A percentile compares a stretch with the other conserved stretches of the same genome.
Conservation (phyloP, 2,797 vertebrate species). For the Phataginus tricuspis region DNA sequence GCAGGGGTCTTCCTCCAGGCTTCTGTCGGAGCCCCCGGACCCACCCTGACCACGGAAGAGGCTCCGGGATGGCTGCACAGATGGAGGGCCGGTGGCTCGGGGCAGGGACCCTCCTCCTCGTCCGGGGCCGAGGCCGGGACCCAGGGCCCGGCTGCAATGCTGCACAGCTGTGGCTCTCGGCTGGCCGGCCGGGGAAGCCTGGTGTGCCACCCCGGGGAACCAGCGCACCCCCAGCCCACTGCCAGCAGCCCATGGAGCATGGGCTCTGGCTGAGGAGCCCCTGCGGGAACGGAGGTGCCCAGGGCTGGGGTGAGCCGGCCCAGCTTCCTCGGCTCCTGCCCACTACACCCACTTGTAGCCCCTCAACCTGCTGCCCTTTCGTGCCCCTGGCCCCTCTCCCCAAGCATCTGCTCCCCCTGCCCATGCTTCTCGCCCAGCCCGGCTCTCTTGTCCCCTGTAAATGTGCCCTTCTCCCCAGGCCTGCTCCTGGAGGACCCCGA, state of each 20-base stretch:
- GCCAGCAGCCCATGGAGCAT: background rate
- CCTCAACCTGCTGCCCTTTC: background rate
- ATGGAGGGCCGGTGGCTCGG: background rate
- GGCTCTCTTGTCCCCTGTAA: background rate
- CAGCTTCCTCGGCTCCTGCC: too few species aligned
- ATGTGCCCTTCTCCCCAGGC: too few species aligned
- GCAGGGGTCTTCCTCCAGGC: rapidly evolving
- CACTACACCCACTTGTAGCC: too few species aligned
- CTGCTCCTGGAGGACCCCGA: background rate
- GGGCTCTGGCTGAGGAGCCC: background rate
- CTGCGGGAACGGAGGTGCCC: rapidly evolving
- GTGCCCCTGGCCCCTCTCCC: background rate
- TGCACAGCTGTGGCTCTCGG: background rate
- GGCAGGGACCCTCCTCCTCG: too few species aligned
- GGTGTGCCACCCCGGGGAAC: background rate
- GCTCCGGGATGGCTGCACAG: background rate
- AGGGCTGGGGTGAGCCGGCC: background rate
- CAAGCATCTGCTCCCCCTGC: background rate
- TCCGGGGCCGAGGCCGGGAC: background rate
- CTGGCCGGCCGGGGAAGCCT: background rate
- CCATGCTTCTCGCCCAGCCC: too few species aligned
- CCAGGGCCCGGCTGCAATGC: background rate
- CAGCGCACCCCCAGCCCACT: rapidly evolving
- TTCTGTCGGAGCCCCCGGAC: background rate
- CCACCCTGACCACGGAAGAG: background rate